Conservation (phyloP, 2,113 vertebrate species). For the Tragelaphus buxtoni region DNA sequence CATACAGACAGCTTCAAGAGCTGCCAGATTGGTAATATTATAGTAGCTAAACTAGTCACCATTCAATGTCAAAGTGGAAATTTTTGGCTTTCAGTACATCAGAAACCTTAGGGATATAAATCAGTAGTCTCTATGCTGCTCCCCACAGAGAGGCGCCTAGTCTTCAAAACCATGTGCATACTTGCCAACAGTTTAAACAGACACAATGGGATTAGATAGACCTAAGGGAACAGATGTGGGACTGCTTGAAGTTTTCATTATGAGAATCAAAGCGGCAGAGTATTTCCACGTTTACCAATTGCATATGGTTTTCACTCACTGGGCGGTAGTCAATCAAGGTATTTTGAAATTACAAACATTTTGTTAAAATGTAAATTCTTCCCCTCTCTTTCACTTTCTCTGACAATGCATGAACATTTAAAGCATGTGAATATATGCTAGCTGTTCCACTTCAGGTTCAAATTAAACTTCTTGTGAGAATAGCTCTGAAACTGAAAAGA, state of each 20-base stretch:
- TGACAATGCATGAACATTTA: not conserved
- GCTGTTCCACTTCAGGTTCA: not conserved
- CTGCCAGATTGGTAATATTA: not conserved
- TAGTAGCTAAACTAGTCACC: constrained; percentile 29
- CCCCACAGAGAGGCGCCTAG: not conserved
- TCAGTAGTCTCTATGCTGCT: not conserved
- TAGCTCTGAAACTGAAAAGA: not conserved
- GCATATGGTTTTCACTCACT: not conserved
- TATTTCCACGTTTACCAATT: not conserved
- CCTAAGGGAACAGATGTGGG: not conserved
- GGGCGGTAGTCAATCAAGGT: not conserved
- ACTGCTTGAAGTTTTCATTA: constrained; percentile 6
- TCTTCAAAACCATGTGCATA: not conserved
- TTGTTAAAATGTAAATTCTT: constrained; percentile 13
- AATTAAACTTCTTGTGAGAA: constrained; percentile 17
- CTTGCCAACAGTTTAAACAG: not conserved
- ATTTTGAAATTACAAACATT: constrained; percentile 26
- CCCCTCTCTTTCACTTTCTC: not conserved
- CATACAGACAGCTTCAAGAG: not conserved
- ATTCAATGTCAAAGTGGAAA: constrained; percentile 30
- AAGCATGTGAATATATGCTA: not conserved
- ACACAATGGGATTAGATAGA: not conserved
- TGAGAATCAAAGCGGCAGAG: constrained; percentile 19
- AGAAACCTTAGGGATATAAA: not conserved
- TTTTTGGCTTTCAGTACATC: not conserved